A percentile compares a stretch with the other conserved stretches of the same genome.
These are phyloP conservation scores for Cyclophora albipunctata DNA, from an alignment of 2,888 invertebrate genomes.

Conservation along the genomic window DNA sequence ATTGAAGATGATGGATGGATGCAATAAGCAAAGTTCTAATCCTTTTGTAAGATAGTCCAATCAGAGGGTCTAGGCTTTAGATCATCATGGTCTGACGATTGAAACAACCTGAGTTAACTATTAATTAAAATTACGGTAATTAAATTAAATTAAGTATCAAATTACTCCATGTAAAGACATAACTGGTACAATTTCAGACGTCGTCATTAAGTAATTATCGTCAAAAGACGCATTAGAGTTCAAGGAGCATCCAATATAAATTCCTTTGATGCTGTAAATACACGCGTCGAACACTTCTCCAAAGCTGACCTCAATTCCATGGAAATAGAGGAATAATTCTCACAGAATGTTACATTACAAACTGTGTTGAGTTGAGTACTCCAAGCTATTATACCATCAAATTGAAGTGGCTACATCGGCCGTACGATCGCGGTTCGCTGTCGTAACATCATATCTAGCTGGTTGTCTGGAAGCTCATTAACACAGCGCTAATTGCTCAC, in stretches of 20 bases:
- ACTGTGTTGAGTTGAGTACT: conserved; percentile 46
- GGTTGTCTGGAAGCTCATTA: conserved; percentile 61
- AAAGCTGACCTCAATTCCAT: conserved; percentile 43
- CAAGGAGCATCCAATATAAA: conserved; percentile 4
- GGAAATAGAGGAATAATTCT: conserved; percentile 43
- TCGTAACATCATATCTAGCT: conserved; percentile 34
- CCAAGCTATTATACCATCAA: conserved; percentile 40
- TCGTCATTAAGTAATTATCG: neutral
- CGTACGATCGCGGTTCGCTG: conserved; percentile 19
- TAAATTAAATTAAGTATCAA: no score
- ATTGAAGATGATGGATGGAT: no score
- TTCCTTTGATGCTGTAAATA: conserved; percentile 8
- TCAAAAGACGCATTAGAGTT: no score
- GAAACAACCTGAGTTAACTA: no score
- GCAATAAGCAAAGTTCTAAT: no score
- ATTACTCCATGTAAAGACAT: no score
- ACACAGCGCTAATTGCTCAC: conserved; percentile 63
- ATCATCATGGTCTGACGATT: no score
- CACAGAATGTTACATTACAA: conserved; percentile 21
- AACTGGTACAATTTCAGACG: no score
- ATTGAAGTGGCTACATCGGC: conserved; percentile 34
- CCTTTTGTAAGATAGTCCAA: no score
- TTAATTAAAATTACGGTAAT: no score
- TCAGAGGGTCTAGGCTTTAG: no score
- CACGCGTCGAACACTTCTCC: conserved; percentile 6